phyloP scores from a whole-genome alignment of 2,888 invertebrate genomes.

The Clanis bilineata region DNA sequence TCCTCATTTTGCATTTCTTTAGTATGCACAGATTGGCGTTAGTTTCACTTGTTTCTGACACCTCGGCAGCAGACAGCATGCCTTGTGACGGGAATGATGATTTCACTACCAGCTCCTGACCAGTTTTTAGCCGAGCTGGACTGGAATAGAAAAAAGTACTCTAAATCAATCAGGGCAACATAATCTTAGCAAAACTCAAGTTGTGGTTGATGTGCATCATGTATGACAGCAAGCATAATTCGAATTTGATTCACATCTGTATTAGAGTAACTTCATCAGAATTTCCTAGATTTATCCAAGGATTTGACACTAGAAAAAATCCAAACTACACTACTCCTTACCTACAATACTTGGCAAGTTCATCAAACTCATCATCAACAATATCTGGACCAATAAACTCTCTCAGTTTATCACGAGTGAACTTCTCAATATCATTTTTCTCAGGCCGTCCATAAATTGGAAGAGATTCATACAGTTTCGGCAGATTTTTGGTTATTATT shows the following conservation, averaged over 20 bases:
- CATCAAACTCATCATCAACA: constrained; percentile 59
- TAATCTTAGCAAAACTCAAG: too few species aligned
- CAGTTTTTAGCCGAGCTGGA: constrained; percentile 52
- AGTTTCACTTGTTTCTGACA: not conserved
- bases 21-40: constrained; percentile 42
- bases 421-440: constrained; percentile 37
- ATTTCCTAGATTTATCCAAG: not conserved
- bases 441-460: constrained; percentile 54
- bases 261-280: too few species aligned
- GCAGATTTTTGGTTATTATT: constrained; percentile 53
- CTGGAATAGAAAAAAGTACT: constrained; percentile 39
- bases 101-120: constrained; percentile 50
- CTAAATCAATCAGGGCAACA: too few species aligned
- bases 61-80: not conserved
- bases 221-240: too few species aligned
- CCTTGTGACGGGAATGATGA: constrained; percentile 41
- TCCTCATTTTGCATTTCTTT: constrained; percentile 45
- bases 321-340: constrained; percentile 32
- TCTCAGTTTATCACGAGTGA: constrained; percentile 46
- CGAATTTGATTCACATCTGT: too few species aligned
- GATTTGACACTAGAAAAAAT: not conserved
- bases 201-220: too few species aligned
- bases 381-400: constrained; percentile 62
- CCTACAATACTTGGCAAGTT: constrained; percentile 73
- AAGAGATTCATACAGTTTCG: constrained; percentile 53